phyloP scores from a whole-genome alignment of 2,113 vertebrate species.

The Tetraodon nigroviridis region DNA sequence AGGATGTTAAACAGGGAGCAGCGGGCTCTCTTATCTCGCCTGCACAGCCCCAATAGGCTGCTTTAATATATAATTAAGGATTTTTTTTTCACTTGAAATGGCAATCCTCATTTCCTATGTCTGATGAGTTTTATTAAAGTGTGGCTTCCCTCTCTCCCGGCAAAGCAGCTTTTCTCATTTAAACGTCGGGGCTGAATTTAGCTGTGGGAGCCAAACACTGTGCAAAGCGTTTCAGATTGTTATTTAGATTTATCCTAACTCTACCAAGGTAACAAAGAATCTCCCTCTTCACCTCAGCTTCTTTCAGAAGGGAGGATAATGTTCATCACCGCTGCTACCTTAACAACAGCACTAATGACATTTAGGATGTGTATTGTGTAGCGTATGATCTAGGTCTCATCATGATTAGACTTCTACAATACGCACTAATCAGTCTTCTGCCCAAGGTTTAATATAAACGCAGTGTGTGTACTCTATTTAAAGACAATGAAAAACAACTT shows the following conservation, averaged over 20 bases:
- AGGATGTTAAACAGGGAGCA: conserved; percentile 51
- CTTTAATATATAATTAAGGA: conserved; percentile 68
- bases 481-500: conserved; percentile 2
- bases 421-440: conserved; percentile 12
- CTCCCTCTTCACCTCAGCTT: no score
- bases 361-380: no score
- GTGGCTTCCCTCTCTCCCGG: conserved; percentile 21
- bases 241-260: conserved; percentile 14
- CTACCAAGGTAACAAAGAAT: no score
- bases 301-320: no score
- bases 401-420: no score
- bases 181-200: conserved; percentile 48
- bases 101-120: conserved; percentile 68
- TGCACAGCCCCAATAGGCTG: conserved; percentile 57
- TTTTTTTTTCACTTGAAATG: conserved; percentile 65
- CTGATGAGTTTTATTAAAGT: conserved; percentile 65
- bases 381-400: no score
- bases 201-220: conserved; percentile 48
- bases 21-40: conserved; percentile 63
- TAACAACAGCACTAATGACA: no score
- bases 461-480: conserved; percentile 7
- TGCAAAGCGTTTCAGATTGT: conserved; percentile 39
- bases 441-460: conserved; percentile 26
- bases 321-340: no score
- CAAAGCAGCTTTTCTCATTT: conserved; percentile 48